phyloP scores from a whole-genome alignment of 2,113 vertebrate species.

The Butorides virescens region DNA sequence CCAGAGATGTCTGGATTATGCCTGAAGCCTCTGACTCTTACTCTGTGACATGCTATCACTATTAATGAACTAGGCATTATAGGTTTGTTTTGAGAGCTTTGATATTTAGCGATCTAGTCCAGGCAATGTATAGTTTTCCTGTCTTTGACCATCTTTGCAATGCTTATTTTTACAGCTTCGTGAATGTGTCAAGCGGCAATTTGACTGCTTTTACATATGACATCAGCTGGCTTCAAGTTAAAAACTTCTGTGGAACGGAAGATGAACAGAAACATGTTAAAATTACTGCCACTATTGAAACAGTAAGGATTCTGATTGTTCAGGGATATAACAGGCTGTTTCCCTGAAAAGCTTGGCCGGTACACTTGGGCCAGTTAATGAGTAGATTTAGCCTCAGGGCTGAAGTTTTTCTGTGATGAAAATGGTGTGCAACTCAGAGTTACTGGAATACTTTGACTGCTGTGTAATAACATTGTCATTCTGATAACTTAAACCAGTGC shows the following conservation, averaged over 20 bases:
- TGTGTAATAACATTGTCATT: not conserved
- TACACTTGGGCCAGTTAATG: not conserved
- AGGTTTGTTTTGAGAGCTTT: not conserved
- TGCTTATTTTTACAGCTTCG: constrained; percentile 44
- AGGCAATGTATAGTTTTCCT: not conserved
- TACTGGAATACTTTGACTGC: not conserved
- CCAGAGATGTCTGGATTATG: not conserved
- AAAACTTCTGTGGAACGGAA: constrained; percentile 70
- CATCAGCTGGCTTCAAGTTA: constrained; percentile 85
- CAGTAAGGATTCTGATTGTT: constrained; percentile 70
- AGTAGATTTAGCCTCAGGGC: not conserved
- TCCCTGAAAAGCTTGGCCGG: not conserved
- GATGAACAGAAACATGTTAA: constrained; percentile 71
- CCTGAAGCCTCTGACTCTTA: not conserved
- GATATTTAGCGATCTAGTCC: not conserved
- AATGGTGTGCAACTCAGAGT: not conserved
- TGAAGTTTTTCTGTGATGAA: not conserved
- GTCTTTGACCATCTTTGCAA: not conserved
- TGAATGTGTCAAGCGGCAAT: constrained; percentile 39
- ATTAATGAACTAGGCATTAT: accelerated
- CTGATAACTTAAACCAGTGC: not conserved
- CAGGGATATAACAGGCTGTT: not conserved
- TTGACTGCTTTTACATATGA: constrained; percentile 46
- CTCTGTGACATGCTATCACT: not conserved
- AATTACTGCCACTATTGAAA: constrained; percentile 82